These are phyloP conservation scores for Lepidocyrtinus sp. DNA, from an alignment of 2,888 invertebrate species.

Conservation along the genomic window DNA sequence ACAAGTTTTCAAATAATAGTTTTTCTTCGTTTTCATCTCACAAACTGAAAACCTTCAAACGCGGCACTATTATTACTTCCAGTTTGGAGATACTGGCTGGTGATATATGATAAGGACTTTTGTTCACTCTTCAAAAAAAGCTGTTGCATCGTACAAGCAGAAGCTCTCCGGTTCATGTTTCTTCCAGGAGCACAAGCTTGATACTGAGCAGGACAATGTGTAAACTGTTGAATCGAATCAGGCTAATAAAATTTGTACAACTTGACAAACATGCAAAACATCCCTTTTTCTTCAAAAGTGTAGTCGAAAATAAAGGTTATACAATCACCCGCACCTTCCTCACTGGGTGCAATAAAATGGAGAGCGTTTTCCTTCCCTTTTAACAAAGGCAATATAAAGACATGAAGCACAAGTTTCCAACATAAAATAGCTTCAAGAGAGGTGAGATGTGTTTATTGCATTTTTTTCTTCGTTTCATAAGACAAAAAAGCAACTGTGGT, in stretches of 20 bases:
- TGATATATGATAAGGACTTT: too few species aligned
- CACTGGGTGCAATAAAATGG: conserved; percentile 45
- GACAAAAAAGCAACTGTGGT: neutral
- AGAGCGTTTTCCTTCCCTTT: conserved; percentile 33
- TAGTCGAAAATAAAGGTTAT: conserved; percentile 27
- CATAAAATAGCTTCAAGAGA: neutral
- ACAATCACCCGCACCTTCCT: conserved; percentile 53
- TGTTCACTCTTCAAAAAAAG: too few species aligned
- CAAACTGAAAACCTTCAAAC: neutral
- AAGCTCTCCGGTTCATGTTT: too few species aligned
- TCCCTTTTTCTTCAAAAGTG: neutral
- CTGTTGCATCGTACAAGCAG: too few species aligned
- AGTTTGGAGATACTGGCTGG: too few species aligned
- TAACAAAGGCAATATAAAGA: neutral
- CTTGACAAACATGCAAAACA: conserved; percentile 3
- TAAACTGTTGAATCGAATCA: neutral
- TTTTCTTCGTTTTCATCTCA: conserved; percentile 12
- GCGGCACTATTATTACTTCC: neutral
- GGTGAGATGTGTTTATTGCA: neutral
- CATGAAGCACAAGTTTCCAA: conserved; percentile 28
- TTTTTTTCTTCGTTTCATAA: neutral
- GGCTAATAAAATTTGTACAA: neutral
- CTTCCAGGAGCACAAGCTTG: neutral
- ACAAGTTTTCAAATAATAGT: neutral
- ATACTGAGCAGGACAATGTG: neutral